Conservation (phyloP, 2,113 vertebrate genomes). For the Isichthys henryi region DNA sequence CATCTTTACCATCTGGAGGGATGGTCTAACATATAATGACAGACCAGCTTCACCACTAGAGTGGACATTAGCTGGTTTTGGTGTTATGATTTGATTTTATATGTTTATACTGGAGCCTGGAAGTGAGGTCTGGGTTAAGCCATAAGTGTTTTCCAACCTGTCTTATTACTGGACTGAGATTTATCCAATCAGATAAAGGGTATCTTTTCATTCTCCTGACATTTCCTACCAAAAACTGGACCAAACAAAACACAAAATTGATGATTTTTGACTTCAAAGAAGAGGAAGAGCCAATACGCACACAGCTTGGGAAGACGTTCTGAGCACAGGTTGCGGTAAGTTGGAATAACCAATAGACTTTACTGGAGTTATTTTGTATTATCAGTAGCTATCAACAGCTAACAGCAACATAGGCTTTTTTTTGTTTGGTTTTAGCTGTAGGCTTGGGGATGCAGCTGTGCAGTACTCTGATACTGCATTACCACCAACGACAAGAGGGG, state of each 20-base stretch:
- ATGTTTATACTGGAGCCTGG: slow-evolving; percentile 32
- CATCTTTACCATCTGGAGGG: neutral
- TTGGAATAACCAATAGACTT: neutral
- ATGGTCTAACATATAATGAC: slow-evolving; percentile 39
- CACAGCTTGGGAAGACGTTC: neutral
- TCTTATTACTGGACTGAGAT: slow-evolving; percentile 28
- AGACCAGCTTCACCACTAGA: slow-evolving; percentile 53
- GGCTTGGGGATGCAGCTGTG: neutral
- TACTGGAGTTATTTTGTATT: neutral
- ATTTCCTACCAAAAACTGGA: slow-evolving; percentile 16
- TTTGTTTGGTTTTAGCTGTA: neutral
- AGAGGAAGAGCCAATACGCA: neutral
- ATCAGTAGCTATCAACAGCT: neutral
- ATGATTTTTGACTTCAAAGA: neutral
- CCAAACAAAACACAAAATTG: neutral
- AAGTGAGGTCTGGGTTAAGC: slow-evolving; percentile 39
- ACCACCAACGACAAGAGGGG: neutral
- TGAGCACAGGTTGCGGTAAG: neutral
- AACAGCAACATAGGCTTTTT: neutral
- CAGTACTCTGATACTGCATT: neutral
- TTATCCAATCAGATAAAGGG: slow-evolving; percentile 44
- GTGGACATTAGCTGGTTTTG: slow-evolving; percentile 51
- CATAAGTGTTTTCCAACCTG: slow-evolving; percentile 41
- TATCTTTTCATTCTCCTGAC: slow-evolving; percentile 49
- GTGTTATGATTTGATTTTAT: slow-evolving; percentile 41